These are phyloP conservation scores for Aptenodytes forsteri DNA, from an alignment of 2,113 vertebrate genomes.

Conservation along the genomic window DNA sequence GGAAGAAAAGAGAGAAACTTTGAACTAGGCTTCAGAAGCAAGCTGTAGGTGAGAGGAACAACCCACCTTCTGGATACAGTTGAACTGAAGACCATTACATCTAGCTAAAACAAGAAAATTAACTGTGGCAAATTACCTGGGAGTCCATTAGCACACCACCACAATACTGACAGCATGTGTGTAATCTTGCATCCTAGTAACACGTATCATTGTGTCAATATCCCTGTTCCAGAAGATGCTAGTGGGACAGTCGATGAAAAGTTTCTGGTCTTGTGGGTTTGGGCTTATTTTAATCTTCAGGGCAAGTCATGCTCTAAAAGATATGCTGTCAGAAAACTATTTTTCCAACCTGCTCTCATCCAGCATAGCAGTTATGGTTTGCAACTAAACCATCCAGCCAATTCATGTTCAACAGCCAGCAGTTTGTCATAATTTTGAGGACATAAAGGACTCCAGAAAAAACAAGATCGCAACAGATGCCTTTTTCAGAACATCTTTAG, in stretches of 20 bases:
- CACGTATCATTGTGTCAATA: background rate
- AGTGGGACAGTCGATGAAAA: background rate
- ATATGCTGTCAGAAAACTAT: background rate
- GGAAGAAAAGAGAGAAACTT: background rate
- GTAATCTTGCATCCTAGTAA: background rate
- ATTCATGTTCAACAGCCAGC: background rate
- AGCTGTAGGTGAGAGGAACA: background rate
- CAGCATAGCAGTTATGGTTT: constrained; percentile 28
- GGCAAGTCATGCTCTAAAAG: background rate
- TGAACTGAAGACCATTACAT: background rate
- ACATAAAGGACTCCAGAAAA: constrained; percentile 2
- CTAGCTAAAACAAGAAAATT: background rate
- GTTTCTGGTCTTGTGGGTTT: background rate
- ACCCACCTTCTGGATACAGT: background rate
- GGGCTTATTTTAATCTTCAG: constrained; percentile 3
- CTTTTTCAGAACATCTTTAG: background rate
- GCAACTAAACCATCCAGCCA: background rate
- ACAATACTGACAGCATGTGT: background rate
- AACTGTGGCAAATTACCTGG: background rate
- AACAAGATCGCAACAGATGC: background rate
- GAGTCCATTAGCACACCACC: background rate
- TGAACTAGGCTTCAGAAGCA: background rate
- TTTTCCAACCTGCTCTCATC: constrained; percentile 26
- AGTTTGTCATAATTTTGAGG: background rate
- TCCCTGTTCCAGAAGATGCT: background rate